These are phyloP conservation scores for Scomber colias DNA, from an alignment of 2,113 vertebrate species.

Conservation along the genomic window DNA sequence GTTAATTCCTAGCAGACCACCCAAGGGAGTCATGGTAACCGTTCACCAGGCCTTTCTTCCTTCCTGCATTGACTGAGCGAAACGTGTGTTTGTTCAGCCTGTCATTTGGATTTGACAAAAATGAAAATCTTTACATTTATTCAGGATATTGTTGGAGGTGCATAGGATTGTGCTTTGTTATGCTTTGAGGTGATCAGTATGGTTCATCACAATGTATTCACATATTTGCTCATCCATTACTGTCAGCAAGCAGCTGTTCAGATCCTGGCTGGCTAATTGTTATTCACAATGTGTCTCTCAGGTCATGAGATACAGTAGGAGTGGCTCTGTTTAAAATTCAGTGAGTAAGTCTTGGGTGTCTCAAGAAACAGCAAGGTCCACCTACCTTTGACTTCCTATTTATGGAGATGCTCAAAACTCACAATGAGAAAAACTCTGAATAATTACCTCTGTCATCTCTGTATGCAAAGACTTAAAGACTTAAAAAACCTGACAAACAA, in stretches of 20 bases:
- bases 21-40: conserved; percentile 53
- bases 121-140: conserved; percentile 1
- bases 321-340: background rate
- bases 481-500: background rate
- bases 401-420: background rate
- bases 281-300: conserved; percentile 38
- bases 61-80: conserved; percentile 26
- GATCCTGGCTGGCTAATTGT: conserved; percentile 39
- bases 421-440: background rate
- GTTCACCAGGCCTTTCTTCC: conserved; percentile 24
- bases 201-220: background rate
- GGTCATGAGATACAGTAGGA: conserved; percentile 29
- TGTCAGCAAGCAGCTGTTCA: conserved; percentile 5
- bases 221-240: conserved; percentile 1
- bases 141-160: background rate
- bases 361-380: background rate
- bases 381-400: background rate
- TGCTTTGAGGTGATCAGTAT: background rate
- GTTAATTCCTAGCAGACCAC: conserved; percentile 50
- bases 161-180: background rate
- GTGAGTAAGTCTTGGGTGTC: background rate
- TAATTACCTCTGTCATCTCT: background rate
- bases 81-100: conserved; percentile 37
- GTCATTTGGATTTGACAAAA: conserved; percentile 11
- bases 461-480: background rate